Base-by-base conservation (phyloP, 2,797 vertebrate genomes). In the Knipowitschia caucasica region DNA sequence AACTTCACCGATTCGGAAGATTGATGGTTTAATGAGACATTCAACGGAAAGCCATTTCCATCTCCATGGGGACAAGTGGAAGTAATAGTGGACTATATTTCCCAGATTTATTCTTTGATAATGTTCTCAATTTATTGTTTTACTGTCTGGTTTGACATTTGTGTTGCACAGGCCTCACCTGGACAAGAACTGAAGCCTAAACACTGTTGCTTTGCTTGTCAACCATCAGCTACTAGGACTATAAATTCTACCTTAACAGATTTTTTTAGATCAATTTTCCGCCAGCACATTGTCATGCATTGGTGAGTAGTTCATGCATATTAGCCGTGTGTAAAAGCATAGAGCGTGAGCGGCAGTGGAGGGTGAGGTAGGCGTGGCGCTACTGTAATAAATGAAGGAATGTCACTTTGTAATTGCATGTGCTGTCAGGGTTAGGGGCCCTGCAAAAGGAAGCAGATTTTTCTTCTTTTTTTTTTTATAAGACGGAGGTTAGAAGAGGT, bases 331-430 rank as follows among this genome's bases (percentile, higher is more conserved):
- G 36, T 50, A 38, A 25, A 24, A 1, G 20, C 33, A 34, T 44
- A 20, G 4, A 60, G 57, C 30, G 35, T 56, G 33, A 47, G 29
- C 44, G 20, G 34, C 15, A 29, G 52, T 30, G 29, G 35, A 42
- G 39, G 59, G 29, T 36, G 58, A 66, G 56, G 53, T 47, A 31
- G 62, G 59, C 39, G 40, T 23, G 42, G 47, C 40, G 44, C 56
- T 53, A 58, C 60, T 67, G 79, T 67, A 79, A 81, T 85, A 86
- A 79, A 85, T 79, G 75, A 77, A 86, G 78, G 86, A 86, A 88
- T 85, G 82, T 79, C 76, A 73, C 71, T 54, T 64, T 77, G 69
- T 82, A 81, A 83, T 83, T 82, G 72, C 75, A 64, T 79, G 75
- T 70, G 75, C 71, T 70, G 75, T 83, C 68, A 82, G 71, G 70